phyloP scores from a whole-genome alignment of 2,888 invertebrate genomes.

The Conomelus anceps region DNA sequence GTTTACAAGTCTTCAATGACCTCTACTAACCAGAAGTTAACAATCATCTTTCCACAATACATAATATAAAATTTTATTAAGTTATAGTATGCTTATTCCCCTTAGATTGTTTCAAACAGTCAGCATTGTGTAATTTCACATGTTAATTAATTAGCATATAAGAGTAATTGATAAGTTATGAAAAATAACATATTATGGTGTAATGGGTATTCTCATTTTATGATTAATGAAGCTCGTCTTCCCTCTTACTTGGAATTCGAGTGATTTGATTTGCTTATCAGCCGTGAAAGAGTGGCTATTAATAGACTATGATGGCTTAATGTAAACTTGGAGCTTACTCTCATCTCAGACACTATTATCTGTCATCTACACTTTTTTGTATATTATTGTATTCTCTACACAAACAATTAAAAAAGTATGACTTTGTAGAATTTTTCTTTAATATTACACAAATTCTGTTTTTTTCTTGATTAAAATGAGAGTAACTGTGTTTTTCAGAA shows the following conservation, averaged over 20 bases:
- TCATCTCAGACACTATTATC: neutral
- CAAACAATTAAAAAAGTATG: too few species aligned
- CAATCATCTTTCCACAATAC: too few species aligned
- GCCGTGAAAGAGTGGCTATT: neutral
- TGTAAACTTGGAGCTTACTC: neutral
- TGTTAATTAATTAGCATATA: too few species aligned
- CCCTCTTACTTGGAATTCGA: neutral
- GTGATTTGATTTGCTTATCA: neutral
- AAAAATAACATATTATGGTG: neutral
- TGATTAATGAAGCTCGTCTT: neutral
- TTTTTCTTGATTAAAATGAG: neutral
- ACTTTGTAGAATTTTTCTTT: too few species aligned
- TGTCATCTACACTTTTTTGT: neutral
- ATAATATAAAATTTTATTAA: too few species aligned
- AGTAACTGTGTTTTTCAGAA: too few species aligned
- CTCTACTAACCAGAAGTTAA: too few species aligned
- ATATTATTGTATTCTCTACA: neutral
- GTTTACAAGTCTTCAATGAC: too few species aligned
- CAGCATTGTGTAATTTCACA: too few species aligned
- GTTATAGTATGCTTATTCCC: too few species aligned
- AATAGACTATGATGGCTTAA: neutral
- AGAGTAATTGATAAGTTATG: neutral
- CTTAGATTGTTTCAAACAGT: too few species aligned
- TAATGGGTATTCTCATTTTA: neutral
- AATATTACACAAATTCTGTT: neutral